Evolutionary conservation across 2,888 invertebrate species (phyloP).

Genomic region (Phortica magna): DNA sequence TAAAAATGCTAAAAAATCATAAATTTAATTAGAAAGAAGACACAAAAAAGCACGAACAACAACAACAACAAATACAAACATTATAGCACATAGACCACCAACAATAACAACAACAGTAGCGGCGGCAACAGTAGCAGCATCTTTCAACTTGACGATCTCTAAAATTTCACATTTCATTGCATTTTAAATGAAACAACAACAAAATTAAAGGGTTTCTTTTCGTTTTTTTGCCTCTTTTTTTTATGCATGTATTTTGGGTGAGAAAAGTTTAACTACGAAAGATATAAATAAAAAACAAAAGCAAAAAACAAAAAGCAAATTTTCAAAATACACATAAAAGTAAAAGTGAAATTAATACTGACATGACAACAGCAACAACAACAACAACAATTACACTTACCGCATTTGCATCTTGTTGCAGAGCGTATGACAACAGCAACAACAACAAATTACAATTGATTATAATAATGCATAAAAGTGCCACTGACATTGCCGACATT

Average conservation of each 20-base stretch:
- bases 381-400: slow-evolving; percentile 59
- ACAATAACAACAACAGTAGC: background rate
- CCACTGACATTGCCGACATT: slow-evolving; percentile 23
- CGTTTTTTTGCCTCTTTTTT: background rate
- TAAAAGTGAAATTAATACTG: slow-evolving; percentile 71
- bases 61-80: slow-evolving; percentile 25
- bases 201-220: background rate
- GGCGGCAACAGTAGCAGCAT: slow-evolving; percentile 48
- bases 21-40: slow-evolving; percentile 42
- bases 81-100: background rate
- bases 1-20: slow-evolving; percentile 56
- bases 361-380: slow-evolving; percentile 41
- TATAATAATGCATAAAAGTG: slow-evolving; percentile 54
- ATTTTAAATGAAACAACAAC: slow-evolving; percentile 50
- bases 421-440: slow-evolving; percentile 35
- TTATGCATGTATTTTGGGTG: slow-evolving; percentile 68
- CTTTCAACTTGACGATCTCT: slow-evolving; percentile 67
- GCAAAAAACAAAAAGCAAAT: slow-evolving; percentile 29
- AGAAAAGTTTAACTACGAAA: slow-evolving; percentile 61
- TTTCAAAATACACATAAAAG: slow-evolving; percentile 55
- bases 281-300: slow-evolving; percentile 25
- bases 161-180: slow-evolving; percentile 69
- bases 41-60: slow-evolving; percentile 44
- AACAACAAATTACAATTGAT: slow-evolving; percentile 51
- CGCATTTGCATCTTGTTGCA: slow-evolving; percentile 66